A percentile compares a stretch with the other conserved stretches of the same genome.
These are phyloP conservation scores for Cephalopholis sonnerati DNA, from an alignment of 2,113 vertebrate species.

Conservation along the genomic window DNA sequence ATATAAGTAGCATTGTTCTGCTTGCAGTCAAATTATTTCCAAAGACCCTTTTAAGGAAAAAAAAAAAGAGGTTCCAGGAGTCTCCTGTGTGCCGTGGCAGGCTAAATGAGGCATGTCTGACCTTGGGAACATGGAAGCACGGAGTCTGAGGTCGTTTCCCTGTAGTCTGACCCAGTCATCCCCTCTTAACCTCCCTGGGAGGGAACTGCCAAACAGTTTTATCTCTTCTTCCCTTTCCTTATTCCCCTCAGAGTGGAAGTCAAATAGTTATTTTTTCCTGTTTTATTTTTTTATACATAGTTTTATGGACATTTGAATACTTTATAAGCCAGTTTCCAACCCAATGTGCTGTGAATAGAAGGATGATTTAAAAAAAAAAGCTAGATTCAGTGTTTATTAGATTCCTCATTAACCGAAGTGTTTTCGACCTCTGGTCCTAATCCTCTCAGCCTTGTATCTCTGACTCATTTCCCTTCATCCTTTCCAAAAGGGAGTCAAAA, in stretches of 20 bases:
- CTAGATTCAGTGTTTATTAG: neutral
- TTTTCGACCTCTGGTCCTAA: neutral
- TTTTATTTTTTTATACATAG: neutral
- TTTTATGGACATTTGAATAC: neutral
- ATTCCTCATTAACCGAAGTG: neutral
- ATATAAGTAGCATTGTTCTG: neutral
- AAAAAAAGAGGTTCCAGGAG: conserved; percentile 7
- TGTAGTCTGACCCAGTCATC: conserved; percentile 5
- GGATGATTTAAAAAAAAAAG: neutral
- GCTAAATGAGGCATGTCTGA: conserved; percentile 54
- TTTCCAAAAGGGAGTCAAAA: conserved; percentile 26
- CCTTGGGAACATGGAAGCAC: conserved; percentile 48
- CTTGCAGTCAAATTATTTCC: conserved; percentile 17
- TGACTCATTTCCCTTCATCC: conserved; percentile 46
- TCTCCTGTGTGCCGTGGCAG: conserved; percentile 47
- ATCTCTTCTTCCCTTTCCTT: neutral
- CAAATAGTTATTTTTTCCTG: neutral
- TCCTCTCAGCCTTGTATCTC: neutral
- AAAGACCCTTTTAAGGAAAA: conserved; percentile 29
- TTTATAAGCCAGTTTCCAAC: neutral
- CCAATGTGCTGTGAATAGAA: neutral
- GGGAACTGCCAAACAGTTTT: neutral
- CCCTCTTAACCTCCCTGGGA: conserved; percentile 32
- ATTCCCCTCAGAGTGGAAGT: neutral
- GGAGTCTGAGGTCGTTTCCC: conserved; percentile 37